phyloP scores from a whole-genome alignment of 2,113 vertebrate genomes.

The Laticauda colubrina region DNA sequence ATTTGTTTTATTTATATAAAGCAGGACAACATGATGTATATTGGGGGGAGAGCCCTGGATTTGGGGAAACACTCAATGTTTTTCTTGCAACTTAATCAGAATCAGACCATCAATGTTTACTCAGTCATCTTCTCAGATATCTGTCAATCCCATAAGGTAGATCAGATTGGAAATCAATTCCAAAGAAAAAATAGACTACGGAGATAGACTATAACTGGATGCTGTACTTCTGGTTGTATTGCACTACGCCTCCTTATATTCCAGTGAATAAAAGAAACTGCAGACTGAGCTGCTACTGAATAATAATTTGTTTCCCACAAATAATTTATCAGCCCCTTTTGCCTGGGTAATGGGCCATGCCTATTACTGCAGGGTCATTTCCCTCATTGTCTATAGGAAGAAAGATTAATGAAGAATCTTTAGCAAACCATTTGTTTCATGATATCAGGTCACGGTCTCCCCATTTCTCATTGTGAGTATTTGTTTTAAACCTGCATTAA shows the following conservation, averaged over 20 bases:
- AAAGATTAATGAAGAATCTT: not conserved
- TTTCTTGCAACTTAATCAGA: no score
- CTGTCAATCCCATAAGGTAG: not conserved
- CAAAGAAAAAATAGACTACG: not conserved
- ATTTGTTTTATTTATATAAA: not conserved
- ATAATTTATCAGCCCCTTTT: not conserved
- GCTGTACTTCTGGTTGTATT: not conserved
- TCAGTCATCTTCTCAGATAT: not conserved
- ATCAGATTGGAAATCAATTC: not conserved
- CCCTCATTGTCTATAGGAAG: not conserved
- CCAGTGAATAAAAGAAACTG: not conserved
- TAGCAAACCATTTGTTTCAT: not conserved
- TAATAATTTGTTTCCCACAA: not conserved
- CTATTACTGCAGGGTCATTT: not conserved
- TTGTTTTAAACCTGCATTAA: not conserved
- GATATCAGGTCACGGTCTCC: not conserved
- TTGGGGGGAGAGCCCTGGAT: no score
- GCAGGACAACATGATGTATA: not conserved
- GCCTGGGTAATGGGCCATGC: not conserved
- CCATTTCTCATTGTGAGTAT: not conserved
- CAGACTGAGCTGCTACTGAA: not conserved
- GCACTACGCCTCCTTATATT: not conserved
- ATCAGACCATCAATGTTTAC: no score
- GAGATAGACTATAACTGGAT: not conserved
- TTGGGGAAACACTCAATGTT: no score